Evolutionary conservation across 2,797 vertebrate species (phyloP), one percentile per base, ranked within the genome.

Genomic region (Smutsia gigantea): DNA sequence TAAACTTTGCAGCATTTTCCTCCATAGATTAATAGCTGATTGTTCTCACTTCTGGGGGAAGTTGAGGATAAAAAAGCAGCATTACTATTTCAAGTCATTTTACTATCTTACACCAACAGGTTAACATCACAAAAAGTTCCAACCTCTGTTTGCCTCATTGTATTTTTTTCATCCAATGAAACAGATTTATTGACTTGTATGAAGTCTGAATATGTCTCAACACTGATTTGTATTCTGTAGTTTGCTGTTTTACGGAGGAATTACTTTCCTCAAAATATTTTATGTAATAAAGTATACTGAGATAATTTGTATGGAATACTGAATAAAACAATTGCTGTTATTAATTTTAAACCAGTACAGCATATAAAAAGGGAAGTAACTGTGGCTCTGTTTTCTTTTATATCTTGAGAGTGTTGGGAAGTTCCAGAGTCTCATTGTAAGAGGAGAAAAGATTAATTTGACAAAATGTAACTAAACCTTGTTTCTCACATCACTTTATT

Each of bases 391-490:
- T 8, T 55, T 23, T 97, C 34, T 98, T 95, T 77, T 7, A 55
- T 42, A 61, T n/a, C 42, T 84, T 34, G n/a, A 71, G 25, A 96
- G 75, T 90, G 25, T 27, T 51, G 46, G 25, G 49, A 74, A 6
- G 7, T 19, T 63, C 87, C 37, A 87, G 59, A 85, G 59, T 79
- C 82, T 95, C 66, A 85, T 90, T 95, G 8, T 49, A 71, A 92
- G 91, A 68, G 51, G 11, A 11, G 64, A 96, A 94, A 59, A 97
- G 87, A 95, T 34, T 37, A 81, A 87, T 84, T 93, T 72, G 69
- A 77, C 9, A 72, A 90, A 97, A 95, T 91, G 74, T 88, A 90
- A 96, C 49, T 92, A 90, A 89, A 39, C 13, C 27, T 59, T 87
- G 93, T 95, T 96, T 96, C 51, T 93, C 29, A 79, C 55, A 84